These are phyloP conservation scores for Cranoglanis bouderius DNA, from an alignment of 2,113 vertebrate species.

Conservation along the genomic window DNA sequence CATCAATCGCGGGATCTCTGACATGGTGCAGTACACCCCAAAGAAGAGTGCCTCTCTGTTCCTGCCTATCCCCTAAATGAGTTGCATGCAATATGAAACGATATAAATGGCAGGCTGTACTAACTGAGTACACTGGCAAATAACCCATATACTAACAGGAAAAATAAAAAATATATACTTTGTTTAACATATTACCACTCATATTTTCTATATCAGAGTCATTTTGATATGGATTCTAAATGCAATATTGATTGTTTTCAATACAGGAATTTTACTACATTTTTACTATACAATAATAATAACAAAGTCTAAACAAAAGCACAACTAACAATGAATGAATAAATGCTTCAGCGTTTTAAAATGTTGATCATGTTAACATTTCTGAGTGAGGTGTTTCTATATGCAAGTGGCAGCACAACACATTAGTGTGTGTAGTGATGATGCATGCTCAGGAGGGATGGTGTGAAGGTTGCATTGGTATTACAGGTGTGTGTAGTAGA, in stretches of 20 bases:
- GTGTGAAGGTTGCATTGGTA: background rate
- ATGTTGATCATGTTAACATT: background rate
- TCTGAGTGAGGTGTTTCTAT: background rate
- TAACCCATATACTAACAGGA: slow-evolving; percentile 38
- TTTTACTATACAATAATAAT: background rate
- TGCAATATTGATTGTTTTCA: slow-evolving; percentile 3
- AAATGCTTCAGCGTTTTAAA: background rate
- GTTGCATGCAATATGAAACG: slow-evolving; percentile 84
- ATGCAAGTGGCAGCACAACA: background rate
- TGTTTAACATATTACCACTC: slow-evolving; percentile 28
- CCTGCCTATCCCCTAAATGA: slow-evolving; percentile 77
- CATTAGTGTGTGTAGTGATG: background rate
- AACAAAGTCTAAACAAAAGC: background rate
- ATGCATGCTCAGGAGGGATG: background rate
- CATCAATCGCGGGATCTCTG: slow-evolving; percentile 79
- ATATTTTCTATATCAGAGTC: slow-evolving; percentile 32
- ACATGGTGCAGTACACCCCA: slow-evolving; percentile 79
- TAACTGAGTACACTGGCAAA: slow-evolving; percentile 44
- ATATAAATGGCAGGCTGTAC: slow-evolving; percentile 48
- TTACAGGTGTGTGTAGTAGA: background rate
- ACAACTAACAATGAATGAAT: background rate
- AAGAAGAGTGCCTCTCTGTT: slow-evolving; percentile 83
- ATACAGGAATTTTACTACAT: background rate
- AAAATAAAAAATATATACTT: slow-evolving; percentile 50
- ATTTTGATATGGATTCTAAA: background rate